Percentiles rank a stretch among this genome's conserved stretches.
Conservation (phyloP, 2,888 invertebrate genomes). For the Drosophila multiciliata region DNA sequence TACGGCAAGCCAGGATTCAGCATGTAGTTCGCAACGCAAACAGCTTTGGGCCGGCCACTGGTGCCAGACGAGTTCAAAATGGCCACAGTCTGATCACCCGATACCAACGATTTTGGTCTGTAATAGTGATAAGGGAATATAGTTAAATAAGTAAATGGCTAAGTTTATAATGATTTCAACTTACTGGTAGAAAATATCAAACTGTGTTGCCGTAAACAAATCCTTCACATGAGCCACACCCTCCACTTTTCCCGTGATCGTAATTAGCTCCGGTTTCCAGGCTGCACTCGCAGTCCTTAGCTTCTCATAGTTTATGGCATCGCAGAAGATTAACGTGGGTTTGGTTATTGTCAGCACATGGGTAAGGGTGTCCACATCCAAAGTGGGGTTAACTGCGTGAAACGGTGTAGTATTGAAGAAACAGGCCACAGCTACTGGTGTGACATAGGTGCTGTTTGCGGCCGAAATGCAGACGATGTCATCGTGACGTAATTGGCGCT, state of each 20-base stretch:
- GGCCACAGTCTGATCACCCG: constrained; percentile 57
- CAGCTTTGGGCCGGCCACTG: constrained; percentile 72
- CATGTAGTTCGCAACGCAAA: constrained; percentile 58
- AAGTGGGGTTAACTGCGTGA: constrained; percentile 63
- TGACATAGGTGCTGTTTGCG: constrained; percentile 62
- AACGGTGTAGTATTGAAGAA: constrained; percentile 66
- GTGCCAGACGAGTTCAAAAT: constrained; percentile 77
- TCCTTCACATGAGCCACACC: constrained; percentile 46
- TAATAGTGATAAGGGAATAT: background rate
- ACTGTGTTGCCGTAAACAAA: constrained; percentile 48
- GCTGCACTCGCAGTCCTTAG: constrained; percentile 48
- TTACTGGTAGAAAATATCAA: constrained; percentile 56
- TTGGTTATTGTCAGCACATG: constrained; percentile 57
- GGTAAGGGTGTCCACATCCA: constrained; percentile 36
- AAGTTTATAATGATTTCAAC: constrained; percentile 1
- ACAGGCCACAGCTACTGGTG: constrained; percentile 63
- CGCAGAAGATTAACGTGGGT: constrained; percentile 72
- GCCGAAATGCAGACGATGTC: constrained; percentile 71
- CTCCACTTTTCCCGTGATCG: constrained; percentile 43
- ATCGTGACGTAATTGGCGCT: constrained; percentile 52
- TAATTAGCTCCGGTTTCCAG: constrained; percentile 49
- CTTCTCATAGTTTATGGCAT: constrained; percentile 51
- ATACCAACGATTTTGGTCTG: constrained; percentile 48
- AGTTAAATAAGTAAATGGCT: background rate
- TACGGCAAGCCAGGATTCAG: constrained; percentile 12